phyloP scores from a whole-genome alignment of 2,113 vertebrate genomes.

The Recurvirostra avosetta region DNA sequence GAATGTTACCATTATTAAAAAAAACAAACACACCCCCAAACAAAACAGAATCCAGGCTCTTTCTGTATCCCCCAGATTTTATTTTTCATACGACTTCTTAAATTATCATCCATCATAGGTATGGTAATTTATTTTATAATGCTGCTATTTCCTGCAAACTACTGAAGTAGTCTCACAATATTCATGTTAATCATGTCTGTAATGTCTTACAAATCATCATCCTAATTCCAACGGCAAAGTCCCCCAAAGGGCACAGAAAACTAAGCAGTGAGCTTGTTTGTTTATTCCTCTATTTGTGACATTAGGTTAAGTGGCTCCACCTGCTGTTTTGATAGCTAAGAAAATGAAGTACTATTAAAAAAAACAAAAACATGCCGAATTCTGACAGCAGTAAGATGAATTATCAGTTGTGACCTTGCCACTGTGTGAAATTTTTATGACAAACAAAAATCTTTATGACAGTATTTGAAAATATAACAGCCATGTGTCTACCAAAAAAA shows the following conservation, averaged over 20 bases:
- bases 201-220: neutral
- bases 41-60: neutral
- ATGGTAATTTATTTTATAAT: neutral
- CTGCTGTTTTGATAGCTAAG: conserved; percentile 45
- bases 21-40: neutral
- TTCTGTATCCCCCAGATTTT: neutral
- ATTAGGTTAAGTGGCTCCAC: conserved; percentile 48
- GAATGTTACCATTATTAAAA: neutral
- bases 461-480: neutral
- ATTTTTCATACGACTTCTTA: neutral
- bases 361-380: neutral
- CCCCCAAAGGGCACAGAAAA: neutral
- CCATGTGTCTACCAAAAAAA: neutral
- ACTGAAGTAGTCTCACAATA: neutral
- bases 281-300: neutral
- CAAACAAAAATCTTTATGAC: neutral
- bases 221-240: neutral
- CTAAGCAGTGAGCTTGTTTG: neutral
- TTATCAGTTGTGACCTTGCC: neutral
- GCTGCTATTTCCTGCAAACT: neutral
- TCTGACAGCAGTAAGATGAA: neutral
- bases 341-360: neutral
- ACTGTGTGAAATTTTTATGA: neutral
- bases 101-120: neutral
- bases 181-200: neutral